Evolutionary conservation across 2,888 invertebrate species (phyloP).

Genomic region (Silvanus unidentatus): DNA sequence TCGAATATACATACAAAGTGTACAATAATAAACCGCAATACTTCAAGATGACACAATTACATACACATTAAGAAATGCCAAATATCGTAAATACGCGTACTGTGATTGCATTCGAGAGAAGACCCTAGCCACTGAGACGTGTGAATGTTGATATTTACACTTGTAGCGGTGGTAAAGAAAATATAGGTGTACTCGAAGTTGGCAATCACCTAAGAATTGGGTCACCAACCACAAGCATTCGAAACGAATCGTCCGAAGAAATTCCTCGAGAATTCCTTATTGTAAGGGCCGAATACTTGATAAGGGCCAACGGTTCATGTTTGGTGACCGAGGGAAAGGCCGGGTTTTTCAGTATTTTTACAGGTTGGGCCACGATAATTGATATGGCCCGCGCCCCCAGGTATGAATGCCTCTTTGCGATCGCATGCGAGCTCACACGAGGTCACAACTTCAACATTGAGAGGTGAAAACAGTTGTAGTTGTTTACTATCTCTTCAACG

Average conservation of each 20-base stretch:
- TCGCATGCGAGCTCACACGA: conserved; percentile 42
- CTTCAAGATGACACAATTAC: conserved; percentile 4
- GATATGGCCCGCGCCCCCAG: conserved; percentile 25
- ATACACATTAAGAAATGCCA: neutral
- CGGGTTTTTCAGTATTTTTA: neutral
- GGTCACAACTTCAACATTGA: conserved; percentile 42
- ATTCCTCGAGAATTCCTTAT: no score
- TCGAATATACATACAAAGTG: neutral
- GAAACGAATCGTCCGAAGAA: no score
- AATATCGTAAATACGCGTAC: no score
- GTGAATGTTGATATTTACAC: no score
- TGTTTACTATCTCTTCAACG: conserved; percentile 42
- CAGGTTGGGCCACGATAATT: conserved; percentile 13
- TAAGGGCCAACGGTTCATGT: no score
- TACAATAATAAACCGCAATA: conserved; percentile 3
- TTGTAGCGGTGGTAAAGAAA: no score
- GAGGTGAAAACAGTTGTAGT: conserved; percentile 44
- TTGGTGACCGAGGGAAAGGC: neutral
- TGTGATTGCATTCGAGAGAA: no score
- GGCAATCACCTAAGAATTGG: no score
- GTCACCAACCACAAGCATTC: no score
- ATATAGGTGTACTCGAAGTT: no score
- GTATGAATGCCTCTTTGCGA: conserved; percentile 34
- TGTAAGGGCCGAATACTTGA: no score
- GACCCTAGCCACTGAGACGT: no score